Base-by-base conservation (phyloP, 2,797 vertebrate genomes). In the Sebastiscus albofasciatus region DNA sequence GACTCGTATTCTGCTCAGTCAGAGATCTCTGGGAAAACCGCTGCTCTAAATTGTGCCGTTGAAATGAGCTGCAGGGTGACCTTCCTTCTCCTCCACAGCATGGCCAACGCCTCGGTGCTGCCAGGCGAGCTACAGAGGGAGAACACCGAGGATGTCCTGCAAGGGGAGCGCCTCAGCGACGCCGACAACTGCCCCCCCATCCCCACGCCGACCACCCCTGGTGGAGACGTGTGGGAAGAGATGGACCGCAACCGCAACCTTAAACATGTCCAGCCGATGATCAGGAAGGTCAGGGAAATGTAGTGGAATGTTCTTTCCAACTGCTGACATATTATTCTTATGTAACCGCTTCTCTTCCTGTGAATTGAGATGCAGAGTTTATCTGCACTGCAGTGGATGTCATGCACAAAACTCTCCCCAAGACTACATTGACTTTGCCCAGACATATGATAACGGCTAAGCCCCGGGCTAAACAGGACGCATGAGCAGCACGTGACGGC, bases 111-210 rank as follows among this genome's bases (percentile, higher is more conserved):
- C 39, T 99, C 98, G 22, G 96, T 97, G 80, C 96, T 99, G 90
- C 98, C 97, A 7, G 98, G 97, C 34, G 98, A 99, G 87, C 90
- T 98, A 86, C 96, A 98, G 95, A 93, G 96, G 80, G 98, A 99
- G 94, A 99, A 99, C 94, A 99, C 98, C 1, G 98, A 99, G 94
- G 98, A 99, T 80, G 98, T 99, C 65, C 97, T 99, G 93, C 98
- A 97, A 94, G 98, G 98, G 90, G 98, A 99, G 67, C 97, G 98
- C 81, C 97, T 99, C 85, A 99, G 97, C 77, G 98, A 99, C 59
- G 98, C 98, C 5, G 98, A 99, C 82, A 98, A 97, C 90, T 98
- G 97, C 62, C 97, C 96, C 64, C 96, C 96, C 42, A 97, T 96
- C 55, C 96, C 96, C 72, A 90, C 85, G 0, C 95, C 93, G 2